phyloP scores from a whole-genome alignment of 2,113 vertebrate species.

The Lasiurus borealis region DNA sequence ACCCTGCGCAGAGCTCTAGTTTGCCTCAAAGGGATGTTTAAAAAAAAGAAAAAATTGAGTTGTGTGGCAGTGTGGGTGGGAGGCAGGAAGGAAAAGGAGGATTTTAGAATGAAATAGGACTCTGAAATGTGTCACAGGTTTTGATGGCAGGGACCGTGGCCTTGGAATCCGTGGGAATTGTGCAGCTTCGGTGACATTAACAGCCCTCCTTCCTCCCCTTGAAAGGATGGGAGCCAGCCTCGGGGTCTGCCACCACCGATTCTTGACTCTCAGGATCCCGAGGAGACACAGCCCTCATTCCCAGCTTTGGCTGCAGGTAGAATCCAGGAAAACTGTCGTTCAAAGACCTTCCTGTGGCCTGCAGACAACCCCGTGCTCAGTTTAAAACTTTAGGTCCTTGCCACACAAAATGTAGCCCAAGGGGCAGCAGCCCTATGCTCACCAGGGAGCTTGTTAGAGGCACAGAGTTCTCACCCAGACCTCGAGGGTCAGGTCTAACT shows the following conservation, averaged over 20 bases:
- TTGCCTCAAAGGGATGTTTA: conserved; percentile 30
- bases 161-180: background rate
- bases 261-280: background rate
- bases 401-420: background rate
- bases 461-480: background rate
- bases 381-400: background rate
- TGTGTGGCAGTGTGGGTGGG: background rate
- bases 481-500: fast-evolving
- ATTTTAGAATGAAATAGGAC: conserved; percentile 40
- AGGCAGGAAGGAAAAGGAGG: conserved; percentile 50
- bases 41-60: conserved; percentile 40
- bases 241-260: too few species aligned
- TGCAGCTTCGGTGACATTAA: background rate
- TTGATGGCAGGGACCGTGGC: background rate
- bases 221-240: background rate
- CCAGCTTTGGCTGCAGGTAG: too few species aligned
- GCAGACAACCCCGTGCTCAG: background rate
- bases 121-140: conserved; percentile 27
- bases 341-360: background rate
- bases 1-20: background rate
- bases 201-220: background rate
- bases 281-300: background rate
- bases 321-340: background rate
- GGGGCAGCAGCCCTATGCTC: background rate
- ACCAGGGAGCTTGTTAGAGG: background rate